These are phyloP conservation scores for Rissa tridactyla DNA, from an alignment of 2,113 vertebrate genomes.

Conservation along the genomic window DNA sequence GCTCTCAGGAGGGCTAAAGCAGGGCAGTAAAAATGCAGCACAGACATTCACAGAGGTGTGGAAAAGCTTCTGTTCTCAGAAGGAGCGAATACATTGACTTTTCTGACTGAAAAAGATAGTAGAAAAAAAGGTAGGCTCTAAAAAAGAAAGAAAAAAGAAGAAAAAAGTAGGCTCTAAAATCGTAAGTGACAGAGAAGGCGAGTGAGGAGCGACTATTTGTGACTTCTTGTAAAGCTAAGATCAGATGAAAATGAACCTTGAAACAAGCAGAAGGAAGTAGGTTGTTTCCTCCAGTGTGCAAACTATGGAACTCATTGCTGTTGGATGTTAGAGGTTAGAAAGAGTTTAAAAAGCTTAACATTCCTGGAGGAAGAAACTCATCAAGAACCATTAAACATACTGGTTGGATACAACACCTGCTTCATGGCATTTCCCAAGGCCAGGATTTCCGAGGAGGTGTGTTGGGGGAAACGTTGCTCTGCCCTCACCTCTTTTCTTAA, in stretches of 20 bases:
- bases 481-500: background rate
- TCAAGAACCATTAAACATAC: background rate
- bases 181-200: background rate
- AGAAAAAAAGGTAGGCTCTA: background rate
- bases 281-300: background rate
- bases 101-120: background rate
- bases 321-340: background rate
- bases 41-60: background rate
- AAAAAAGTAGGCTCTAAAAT: background rate
- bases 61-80: background rate
- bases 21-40: background rate
- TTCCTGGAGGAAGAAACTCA: background rate
- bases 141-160: background rate
- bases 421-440: background rate
- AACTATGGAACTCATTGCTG: fast-evolving
- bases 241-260: background rate
- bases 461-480: background rate
- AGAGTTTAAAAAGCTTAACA: background rate
- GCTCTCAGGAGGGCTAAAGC: background rate
- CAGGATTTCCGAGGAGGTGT: background rate
- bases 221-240: background rate
- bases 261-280: background rate
- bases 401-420: background rate
- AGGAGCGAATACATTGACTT: background rate
- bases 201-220: background rate